phyloP scores from a whole-genome alignment of 2,888 invertebrate genomes.

The Arrhopalites spinosus region DNA sequence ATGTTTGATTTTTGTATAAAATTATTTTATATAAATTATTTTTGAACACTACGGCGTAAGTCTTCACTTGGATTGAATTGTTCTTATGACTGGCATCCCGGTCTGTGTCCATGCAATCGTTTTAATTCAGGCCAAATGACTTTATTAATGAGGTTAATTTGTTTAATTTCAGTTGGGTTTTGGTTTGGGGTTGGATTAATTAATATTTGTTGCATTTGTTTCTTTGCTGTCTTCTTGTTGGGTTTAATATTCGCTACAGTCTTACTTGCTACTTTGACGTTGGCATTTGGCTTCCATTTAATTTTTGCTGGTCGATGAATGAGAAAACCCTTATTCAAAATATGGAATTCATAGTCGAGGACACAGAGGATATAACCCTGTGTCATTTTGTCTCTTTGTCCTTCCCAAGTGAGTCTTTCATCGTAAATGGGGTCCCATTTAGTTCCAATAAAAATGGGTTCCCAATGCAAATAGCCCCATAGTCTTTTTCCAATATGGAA shows the following conservation, averaged over 20 bases:
- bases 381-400: slow-evolving; percentile 93
- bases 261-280: slow-evolving; percentile 5
- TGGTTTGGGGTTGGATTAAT: no score
- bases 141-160: slow-evolving; percentile 76
- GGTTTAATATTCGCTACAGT: no score
- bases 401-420: slow-evolving; percentile 91
- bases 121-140: slow-evolving; percentile 84
- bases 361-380: slow-evolving; percentile 82
- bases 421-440: slow-evolving; percentile 72
- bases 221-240: no score
- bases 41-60: no score
- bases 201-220: no score
- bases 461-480: slow-evolving; percentile 85
- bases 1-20: no score
- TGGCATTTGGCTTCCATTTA: no score
- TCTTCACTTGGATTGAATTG: no score
- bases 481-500: neutral
- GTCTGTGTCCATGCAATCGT: slow-evolving; percentile 76
- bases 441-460: slow-evolving; percentile 91
- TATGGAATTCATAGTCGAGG: slow-evolving; percentile 88
- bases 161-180: slow-evolving; percentile 70
- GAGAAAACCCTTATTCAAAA: slow-evolving; percentile 89
- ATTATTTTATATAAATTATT: no score
- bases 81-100: slow-evolving; percentile 60
- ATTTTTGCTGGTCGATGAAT: slow-evolving; percentile 80